Conservation (phyloP, 2,888 invertebrate species). For the Listrodromus nycthemerus region DNA sequence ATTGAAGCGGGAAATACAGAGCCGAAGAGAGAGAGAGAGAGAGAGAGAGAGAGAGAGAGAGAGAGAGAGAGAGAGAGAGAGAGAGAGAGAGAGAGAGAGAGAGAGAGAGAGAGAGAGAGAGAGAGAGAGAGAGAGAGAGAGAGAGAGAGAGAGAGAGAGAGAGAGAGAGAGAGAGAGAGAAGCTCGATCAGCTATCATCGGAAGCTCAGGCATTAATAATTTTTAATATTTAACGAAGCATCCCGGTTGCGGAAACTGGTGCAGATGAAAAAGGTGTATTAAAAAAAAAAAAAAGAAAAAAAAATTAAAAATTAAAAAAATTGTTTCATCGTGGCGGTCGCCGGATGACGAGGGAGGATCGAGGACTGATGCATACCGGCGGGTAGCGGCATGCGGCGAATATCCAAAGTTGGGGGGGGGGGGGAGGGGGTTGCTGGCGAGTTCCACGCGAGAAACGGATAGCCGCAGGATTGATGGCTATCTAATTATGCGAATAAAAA, state of each 20-base stretch:
- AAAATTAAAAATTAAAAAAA: conserved; percentile 27
- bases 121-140: too few relatives aligned
- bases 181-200: conserved; percentile 1
- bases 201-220: conserved; percentile 58
- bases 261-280: conserved; percentile 36
- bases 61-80: too few relatives aligned
- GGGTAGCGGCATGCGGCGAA: conserved; percentile 26
- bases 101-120: too few relatives aligned
- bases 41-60: too few relatives aligned
- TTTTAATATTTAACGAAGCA: conserved; percentile 63
- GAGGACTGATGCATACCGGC: conserved; percentile 42
- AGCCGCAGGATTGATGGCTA: conserved; percentile 79
- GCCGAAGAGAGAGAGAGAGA: too few relatives aligned
- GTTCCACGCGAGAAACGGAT: conserved; percentile 65
- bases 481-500: conserved; percentile 80
- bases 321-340: conserved; percentile 29
- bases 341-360: conserved; percentile 45
- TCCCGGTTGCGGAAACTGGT: conserved; percentile 12
- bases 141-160: too few relatives aligned
- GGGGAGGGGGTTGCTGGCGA: conserved; percentile 51
- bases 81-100: too few relatives aligned
- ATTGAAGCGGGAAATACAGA: not conserved
- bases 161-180: conserved; percentile 1
- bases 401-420: conserved; percentile 44
- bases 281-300: conserved; percentile 29